Conservation (phyloP, 2,113 vertebrate genomes). For the Pithys albifrons region DNA sequence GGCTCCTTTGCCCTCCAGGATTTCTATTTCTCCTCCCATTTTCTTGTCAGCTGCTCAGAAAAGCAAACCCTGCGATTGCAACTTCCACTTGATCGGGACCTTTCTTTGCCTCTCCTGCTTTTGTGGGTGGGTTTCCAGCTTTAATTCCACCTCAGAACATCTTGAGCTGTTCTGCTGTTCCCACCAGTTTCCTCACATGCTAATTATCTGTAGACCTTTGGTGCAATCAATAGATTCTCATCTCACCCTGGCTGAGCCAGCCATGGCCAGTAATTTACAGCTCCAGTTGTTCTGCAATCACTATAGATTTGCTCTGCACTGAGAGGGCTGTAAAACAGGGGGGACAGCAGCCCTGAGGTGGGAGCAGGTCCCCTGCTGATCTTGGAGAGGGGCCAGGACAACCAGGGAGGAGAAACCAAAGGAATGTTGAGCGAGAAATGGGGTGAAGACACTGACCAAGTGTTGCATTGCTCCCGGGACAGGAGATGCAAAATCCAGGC, state of each 20-base stretch:
- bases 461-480: not conserved
- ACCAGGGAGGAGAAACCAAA: not conserved
- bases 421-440: rapidly evolving
- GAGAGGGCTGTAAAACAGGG: slow-evolving; percentile 65
- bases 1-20: not conserved
- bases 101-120: not conserved
- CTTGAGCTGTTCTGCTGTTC: not conserved
- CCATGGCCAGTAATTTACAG: slow-evolving; percentile 75
- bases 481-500: rapidly evolving
- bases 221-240: slow-evolving; percentile 67
- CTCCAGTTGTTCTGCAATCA: slow-evolving; percentile 72
- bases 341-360: slow-evolving; percentile 15
- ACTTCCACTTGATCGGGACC: not conserved
- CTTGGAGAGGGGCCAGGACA: not conserved
- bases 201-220: slow-evolving; percentile 56
- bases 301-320: slow-evolving; percentile 71
- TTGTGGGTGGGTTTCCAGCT: not conserved
- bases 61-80: not conserved
- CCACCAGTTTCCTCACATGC: not conserved
- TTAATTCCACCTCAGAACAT: not conserved
- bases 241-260: slow-evolving; percentile 61
- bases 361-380: not conserved
- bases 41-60: not conserved
- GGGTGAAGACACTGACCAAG: not conserved
- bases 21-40: not conserved